A percentile compares a stretch with the other conserved stretches of the same genome.
Evolutionary conservation across 2,888 invertebrate species (phyloP).

Genomic region (Danaus chrysippus): DNA sequence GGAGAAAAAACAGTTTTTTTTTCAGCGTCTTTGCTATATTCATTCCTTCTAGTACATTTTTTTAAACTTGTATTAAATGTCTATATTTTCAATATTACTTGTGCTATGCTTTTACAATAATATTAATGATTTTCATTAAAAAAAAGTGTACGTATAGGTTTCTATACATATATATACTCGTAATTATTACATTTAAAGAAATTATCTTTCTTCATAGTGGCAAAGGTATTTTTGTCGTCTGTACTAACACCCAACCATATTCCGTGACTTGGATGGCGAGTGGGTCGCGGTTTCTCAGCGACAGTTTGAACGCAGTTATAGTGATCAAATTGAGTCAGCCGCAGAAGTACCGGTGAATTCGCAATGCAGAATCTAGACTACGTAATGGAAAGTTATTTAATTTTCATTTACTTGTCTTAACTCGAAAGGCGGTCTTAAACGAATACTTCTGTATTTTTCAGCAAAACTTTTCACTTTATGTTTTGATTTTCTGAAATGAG

Average conservation of each 20-base stretch:
- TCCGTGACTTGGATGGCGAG: conserved; percentile 68
- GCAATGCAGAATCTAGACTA: conserved; percentile 30
- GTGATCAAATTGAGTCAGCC: conserved; percentile 73
- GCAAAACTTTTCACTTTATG: conserved; percentile 24
- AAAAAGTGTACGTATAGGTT: too few relatives aligned
- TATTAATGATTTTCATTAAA: too few relatives aligned
- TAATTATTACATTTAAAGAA: too few relatives aligned
- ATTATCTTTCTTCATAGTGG: too few relatives aligned
- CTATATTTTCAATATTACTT: too few relatives aligned
- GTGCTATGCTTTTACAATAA: too few relatives aligned
- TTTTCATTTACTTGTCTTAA: conserved; percentile 29
- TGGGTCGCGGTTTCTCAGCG: conserved; percentile 38
- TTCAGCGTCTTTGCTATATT: too few relatives aligned
- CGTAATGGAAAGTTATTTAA: conserved; percentile 35
- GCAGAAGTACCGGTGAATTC: conserved; percentile 41
- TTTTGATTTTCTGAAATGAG: conserved; percentile 23
- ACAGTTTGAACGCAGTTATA: conserved; percentile 67
- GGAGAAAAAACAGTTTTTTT: too few relatives aligned
- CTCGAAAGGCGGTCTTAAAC: conserved; percentile 17
- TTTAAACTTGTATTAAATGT: too few relatives aligned
- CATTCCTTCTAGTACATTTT: too few relatives aligned
- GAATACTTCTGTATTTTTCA: conserved; percentile 23
- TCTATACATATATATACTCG: too few relatives aligned
- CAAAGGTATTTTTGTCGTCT: conserved; percentile 33
- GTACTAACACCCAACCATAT: conserved; percentile 35